Evolutionary conservation across 2,113 vertebrate genomes (phyloP), one percentile per base, ranked within the genome.

Genomic region (Chionis minor): DNA sequence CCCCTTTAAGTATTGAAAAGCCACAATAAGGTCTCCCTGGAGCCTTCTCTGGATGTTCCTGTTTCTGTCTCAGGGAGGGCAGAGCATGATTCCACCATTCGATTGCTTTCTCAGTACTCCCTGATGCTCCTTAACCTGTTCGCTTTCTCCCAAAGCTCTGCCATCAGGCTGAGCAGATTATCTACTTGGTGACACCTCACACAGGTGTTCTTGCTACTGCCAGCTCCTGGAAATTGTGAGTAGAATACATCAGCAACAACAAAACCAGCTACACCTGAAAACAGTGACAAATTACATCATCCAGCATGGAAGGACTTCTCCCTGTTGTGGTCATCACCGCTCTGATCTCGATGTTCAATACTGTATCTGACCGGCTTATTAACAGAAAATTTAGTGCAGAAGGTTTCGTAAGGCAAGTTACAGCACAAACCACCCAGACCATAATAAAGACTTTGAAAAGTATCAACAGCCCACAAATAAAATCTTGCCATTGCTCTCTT

Each of bases 261-360:
- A 69, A 63, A 83, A 52, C 0, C 14, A 52, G 14, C 33, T 40
- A 40, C 52, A 45, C 14, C n/a, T 58, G 44, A 45, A 78, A 73
- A 51, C 14, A 26, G 12, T 65, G 82, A 42, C 56, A 28, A 24
- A 49, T 49, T 6, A 17, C 14, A 20, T 17, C 24, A 8, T 8
- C 27, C 51, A 73, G 26, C 32, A 26, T 0, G 0, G 21, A 8
- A 54, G 6, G 16, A 1, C 23, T 67, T 52, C 26, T 44, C 20
- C 6, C 14, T 81, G 32, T 66, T 73, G 59, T 78, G 13, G 7
- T 45, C 16, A 16, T 71, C 72, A 45, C 56, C 70, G 10, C n/a
- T 55, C 38, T 72, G 24, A 51, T 12, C 24, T 73, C 21, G 61
- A 1, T 1, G 2, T 4, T 55, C 38, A 14, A 4, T 24, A 38